Conservation (phyloP, 2,113 vertebrate genomes). For the Pavo muticus region DNA sequence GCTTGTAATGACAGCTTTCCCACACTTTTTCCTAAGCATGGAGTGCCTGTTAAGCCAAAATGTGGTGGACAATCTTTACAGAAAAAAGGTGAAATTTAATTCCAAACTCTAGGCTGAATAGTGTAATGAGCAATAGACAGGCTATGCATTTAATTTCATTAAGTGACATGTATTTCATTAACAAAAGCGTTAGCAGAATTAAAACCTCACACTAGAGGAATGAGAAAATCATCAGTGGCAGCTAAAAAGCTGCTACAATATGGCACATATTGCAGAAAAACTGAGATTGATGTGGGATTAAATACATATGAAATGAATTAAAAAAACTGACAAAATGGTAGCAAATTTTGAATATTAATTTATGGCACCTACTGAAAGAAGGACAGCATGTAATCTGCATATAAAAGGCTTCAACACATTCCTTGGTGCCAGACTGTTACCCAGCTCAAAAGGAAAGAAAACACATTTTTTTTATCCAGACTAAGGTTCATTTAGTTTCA, state of each 20-base stretch:
- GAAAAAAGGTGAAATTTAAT: constrained; percentile 46
- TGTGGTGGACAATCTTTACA: constrained; percentile 7
- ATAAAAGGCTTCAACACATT: constrained; percentile 65
- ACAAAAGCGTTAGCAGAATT: constrained; percentile 45
- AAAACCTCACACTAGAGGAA: constrained; percentile 51
- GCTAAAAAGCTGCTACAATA: constrained; percentile 54
- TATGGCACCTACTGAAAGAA: constrained; percentile 68
- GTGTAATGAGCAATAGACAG: constrained; percentile 22
- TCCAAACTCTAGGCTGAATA: constrained; percentile 31
- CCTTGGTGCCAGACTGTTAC: constrained; percentile 38
- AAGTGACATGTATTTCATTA: constrained; percentile 62
- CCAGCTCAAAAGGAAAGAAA: constrained; percentile 49
- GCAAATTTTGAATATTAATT: constrained; percentile 73
- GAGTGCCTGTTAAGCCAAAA: constrained; percentile 43
- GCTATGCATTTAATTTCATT: constrained; percentile 44
- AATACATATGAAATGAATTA: constrained; percentile 58
- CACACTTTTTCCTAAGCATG: constrained; percentile 44
- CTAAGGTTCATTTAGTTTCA: background rate
- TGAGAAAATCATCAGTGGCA: constrained; percentile 46
- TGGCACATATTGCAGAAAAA: constrained; percentile 45
- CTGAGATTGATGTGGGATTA: constrained; percentile 59
- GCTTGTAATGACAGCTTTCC: constrained; percentile 50
- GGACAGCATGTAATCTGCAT: constrained; percentile 71
- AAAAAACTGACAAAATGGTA: constrained; percentile 52
- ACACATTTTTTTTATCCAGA: constrained; percentile 28